Evolutionary conservation across 2,797 vertebrate genomes (phyloP).

Genomic region (Coccyzus lansbergi): DNA sequence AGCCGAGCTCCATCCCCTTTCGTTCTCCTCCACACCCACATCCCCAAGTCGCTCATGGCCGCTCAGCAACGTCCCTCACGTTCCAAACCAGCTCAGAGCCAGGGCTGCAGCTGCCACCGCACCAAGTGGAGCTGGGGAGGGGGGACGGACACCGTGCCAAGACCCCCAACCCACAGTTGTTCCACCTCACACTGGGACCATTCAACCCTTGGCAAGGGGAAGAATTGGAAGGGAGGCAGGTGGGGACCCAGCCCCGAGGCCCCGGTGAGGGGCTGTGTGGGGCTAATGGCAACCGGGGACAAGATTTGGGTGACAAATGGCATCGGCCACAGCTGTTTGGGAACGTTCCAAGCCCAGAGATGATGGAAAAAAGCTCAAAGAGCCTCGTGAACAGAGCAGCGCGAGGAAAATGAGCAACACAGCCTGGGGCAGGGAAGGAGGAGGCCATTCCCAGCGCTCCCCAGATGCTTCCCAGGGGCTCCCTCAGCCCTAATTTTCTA

Average conservation of each 20-base stretch:
- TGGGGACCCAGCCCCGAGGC: not conserved
- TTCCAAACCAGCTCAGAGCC: rapidly evolving
- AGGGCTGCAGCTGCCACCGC: not conserved
- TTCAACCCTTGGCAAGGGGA: not conserved
- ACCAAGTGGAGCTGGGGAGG: not conserved
- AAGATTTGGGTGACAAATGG: not conserved
- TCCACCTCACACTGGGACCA: constrained; percentile 20
- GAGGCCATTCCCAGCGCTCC: not conserved
- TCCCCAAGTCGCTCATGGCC: not conserved
- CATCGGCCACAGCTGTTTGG: not conserved
- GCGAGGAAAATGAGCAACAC: rapidly evolving
- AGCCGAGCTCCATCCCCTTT: not conserved
- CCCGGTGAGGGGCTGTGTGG: not conserved
- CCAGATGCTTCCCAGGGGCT: not conserved
- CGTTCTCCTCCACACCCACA: not conserved
- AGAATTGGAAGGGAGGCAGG: not conserved
- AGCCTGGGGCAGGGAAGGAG: rapidly evolving
- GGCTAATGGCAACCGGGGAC: rapidly evolving
- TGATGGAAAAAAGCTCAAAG: not conserved
- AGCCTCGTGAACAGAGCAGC: not conserved
- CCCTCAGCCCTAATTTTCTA: not conserved
- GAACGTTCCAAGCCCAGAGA: not conserved
- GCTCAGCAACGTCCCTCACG: rapidly evolving
- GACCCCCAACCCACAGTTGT: constrained; percentile 28
- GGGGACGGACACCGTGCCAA: rapidly evolving